Evolutionary conservation across 2,113 vertebrate species (phyloP).

Genomic region (Notiomystis cincta): DNA sequence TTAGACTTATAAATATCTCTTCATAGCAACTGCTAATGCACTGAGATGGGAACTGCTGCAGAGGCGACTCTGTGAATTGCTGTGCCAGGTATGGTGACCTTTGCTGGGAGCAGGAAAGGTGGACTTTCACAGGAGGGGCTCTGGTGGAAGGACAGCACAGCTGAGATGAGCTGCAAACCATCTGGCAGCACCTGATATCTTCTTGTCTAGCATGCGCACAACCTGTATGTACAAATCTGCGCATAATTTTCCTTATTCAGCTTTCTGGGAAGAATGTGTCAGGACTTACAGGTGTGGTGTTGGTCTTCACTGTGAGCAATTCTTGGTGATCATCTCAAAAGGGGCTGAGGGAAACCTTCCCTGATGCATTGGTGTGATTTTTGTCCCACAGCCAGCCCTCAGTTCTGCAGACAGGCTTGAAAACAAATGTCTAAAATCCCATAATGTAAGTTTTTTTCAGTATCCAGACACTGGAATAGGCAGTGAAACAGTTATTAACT

Average conservation of each 20-base stretch:
- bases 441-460: not conserved
- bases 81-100: constrained; percentile 54
- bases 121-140: not conserved
- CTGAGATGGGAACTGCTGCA: constrained; percentile 45
- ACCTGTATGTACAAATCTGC: not conserved
- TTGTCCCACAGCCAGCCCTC: not conserved
- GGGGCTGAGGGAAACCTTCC: not conserved
- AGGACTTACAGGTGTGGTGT: not conserved
- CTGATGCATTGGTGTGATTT: not conserved
- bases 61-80: constrained; percentile 9
- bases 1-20: not conserved
- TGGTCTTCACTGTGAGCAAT: not conserved
- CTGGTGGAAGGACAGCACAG: not conserved
- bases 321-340: not conserved
- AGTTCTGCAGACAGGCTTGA: not conserved
- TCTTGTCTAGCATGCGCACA: fast-evolving
- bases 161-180: not conserved
- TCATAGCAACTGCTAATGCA: not conserved
- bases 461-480: not conserved
- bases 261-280: not conserved
- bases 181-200: not conserved
- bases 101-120: not conserved
- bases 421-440: not conserved
- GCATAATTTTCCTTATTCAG: fast-evolving
- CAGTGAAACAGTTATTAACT: not conserved